Evolutionary conservation across 2,888 invertebrate genomes (phyloP).

Genomic region (Acanthoscelides obtectus): DNA sequence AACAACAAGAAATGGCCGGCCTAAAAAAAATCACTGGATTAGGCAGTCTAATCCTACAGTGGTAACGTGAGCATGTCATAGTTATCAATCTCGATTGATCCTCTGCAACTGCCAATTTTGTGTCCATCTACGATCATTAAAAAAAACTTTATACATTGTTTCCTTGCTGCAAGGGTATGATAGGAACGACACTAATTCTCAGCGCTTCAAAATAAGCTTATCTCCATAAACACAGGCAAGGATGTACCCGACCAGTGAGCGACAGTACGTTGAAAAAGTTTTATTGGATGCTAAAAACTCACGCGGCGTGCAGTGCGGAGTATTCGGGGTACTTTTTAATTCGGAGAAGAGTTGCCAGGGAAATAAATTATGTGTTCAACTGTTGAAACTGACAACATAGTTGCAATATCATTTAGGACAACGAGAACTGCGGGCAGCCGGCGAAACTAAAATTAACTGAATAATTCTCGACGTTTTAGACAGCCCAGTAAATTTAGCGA

Average conservation of each 20-base stretch:
- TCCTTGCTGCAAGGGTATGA: no score
- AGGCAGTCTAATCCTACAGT: no score
- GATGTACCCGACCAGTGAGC: not conserved
- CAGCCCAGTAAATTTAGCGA: not conserved
- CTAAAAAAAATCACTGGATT: no score
- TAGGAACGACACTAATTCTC: not conserved
- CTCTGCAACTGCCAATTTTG: no score
- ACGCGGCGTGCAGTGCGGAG: not conserved
- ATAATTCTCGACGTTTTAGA: not conserved
- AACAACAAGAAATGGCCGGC: no score
- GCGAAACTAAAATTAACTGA: not conserved
- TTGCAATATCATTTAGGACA: not conserved
- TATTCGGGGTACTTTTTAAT: not conserved
- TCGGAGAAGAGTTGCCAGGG: not conserved
- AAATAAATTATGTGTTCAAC: not conserved
- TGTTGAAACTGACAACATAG: not conserved
- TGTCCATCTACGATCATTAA: no score
- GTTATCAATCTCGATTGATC: no score
- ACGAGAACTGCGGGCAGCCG: not conserved
- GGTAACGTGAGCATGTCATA: no score
- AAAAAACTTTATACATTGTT: no score
- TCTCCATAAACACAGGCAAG: not conserved
- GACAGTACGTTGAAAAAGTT: not conserved
- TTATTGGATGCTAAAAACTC: not conserved
- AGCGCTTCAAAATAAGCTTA: not conserved